Percentiles rank a stretch among this genome's conserved stretches.
Conservation (phyloP, 1,140 invertebrate species). For the Vanessa atalanta region DNA sequence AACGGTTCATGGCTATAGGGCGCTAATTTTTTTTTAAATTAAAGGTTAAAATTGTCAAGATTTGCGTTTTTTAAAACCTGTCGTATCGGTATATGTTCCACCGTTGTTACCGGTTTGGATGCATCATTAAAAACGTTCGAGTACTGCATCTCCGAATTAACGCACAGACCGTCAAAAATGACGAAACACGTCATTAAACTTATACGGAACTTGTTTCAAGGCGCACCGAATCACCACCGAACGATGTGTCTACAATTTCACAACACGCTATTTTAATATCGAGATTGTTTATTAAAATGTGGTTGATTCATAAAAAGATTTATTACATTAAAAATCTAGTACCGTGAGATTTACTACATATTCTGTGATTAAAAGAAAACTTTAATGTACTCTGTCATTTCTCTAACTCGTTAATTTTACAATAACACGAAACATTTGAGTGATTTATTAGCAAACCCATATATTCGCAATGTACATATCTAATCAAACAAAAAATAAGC, state of each 20-base stretch:
- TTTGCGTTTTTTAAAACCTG: conserved; percentile 13
- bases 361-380: too few species aligned
- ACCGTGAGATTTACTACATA: not conserved
- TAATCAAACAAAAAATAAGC: too few species aligned
- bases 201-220: conserved; percentile 25
- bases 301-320: too few species aligned
- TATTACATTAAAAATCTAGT: not conserved
- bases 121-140: conserved; percentile 58
- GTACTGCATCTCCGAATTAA: conserved; percentile 42
- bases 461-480: not conserved
- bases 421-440: conserved; percentile 11
- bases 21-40: conserved; percentile 34
- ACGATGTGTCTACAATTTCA: not conserved
- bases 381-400: too few species aligned
- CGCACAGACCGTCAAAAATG: conserved; percentile 50
- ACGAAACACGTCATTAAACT: conserved; percentile 51
- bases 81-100: not conserved
- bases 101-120: conserved; percentile 57
- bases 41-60: conserved; percentile 38
- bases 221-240: not conserved
- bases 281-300: not conserved
- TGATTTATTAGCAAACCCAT: conserved; percentile 10
- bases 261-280: conserved; percentile 2
- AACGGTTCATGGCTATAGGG: conserved; percentile 14
- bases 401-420: not conserved